Evolutionary conservation across 2,113 vertebrate genomes (phyloP).

Genomic region (Tichodroma muraria): DNA sequence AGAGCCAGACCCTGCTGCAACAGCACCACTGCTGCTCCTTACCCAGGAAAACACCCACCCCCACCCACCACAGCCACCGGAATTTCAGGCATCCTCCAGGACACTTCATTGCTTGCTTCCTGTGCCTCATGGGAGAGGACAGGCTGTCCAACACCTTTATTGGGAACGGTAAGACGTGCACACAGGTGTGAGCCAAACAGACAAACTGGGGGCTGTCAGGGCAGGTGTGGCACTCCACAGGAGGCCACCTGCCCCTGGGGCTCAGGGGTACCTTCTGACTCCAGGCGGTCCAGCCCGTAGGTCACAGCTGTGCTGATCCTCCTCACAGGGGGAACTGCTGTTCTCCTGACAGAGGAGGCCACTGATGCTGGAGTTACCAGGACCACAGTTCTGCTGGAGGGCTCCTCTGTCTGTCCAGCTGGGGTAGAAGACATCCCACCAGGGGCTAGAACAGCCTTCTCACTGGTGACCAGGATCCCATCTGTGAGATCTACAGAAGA

Average conservation of each 20-base stretch:
- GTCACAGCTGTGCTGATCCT: slow-evolving; percentile 53
- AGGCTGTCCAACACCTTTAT: neutral
- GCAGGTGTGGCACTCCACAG: neutral
- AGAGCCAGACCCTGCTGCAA: neutral
- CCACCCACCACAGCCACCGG: neutral
- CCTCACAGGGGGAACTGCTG: slow-evolving; percentile 11
- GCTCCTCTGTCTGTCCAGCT: slow-evolving; percentile 31
- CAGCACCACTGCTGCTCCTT: neutral
- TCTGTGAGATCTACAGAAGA: neutral
- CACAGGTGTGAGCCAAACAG: neutral
- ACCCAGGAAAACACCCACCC: neutral
- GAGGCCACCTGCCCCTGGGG: neutral
- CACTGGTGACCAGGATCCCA: neutral
- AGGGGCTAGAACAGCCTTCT: neutral
- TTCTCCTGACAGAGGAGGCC: slow-evolving; percentile 36
- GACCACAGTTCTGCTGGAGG: neutral
- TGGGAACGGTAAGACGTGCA: neutral
- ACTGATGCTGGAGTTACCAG: neutral
- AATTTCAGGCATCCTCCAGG: neutral
- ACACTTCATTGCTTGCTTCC: neutral
- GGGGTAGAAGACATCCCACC: neutral
- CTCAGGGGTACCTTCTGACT: slow-evolving; percentile 81
- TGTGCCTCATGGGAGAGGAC: neutral
- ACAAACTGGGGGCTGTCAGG: neutral
- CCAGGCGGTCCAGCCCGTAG: slow-evolving; percentile 74